Evolutionary conservation across 2,113 vertebrate species (phyloP), one percentile per base, ranked within the genome.

Genomic region (Trichechus manatus): DNA sequence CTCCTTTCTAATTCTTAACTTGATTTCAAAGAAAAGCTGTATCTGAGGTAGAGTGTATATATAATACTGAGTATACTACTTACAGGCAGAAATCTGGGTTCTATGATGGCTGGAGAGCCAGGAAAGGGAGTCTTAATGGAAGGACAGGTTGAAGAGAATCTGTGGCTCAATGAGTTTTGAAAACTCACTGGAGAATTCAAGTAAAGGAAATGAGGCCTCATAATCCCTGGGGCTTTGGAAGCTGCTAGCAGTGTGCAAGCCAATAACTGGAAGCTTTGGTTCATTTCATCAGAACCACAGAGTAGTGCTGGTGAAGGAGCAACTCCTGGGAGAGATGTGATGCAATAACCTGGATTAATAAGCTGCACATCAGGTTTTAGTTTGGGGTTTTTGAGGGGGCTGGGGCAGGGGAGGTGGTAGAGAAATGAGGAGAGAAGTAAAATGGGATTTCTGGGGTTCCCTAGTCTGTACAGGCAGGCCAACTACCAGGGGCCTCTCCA

Each of bases 241-340:
- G 84, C 84, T 88, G 29, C 70, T 36, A 56, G 80, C 75, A 96
- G 70, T 84, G 86, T 91, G 64, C 61, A 59, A 61, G 78, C 68
- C 47, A 39, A 75, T 68, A 56, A 42, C 75, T 87, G 64, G 83
- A 72, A 64, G 68, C 63, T 93, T 66, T 59, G 59, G 72, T 44
- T 96, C 89, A 87, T 98, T 98, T 98, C 94, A 93, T 98, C 98
- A 98, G 96, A 66, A 19, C 77, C 70, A 31, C 79, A 82, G 44
- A 61, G 64, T 3, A 79, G 88, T 27, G 72, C 83, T 87, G 66
- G 91, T 84, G 92, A 88, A 97, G 87, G 75, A 81, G 53, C 47
- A 39, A 31, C 81, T 96, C 98, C 94, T 86, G 3, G n/a, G 97
- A 92, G 97, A 97, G 25, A n/a, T 0, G 70, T 97, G 98, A 97